A percentile compares a stretch with the other conserved stretches of the same genome.
Conservation (phyloP, 2,888 invertebrate species). For the Tinea pellionella region DNA sequence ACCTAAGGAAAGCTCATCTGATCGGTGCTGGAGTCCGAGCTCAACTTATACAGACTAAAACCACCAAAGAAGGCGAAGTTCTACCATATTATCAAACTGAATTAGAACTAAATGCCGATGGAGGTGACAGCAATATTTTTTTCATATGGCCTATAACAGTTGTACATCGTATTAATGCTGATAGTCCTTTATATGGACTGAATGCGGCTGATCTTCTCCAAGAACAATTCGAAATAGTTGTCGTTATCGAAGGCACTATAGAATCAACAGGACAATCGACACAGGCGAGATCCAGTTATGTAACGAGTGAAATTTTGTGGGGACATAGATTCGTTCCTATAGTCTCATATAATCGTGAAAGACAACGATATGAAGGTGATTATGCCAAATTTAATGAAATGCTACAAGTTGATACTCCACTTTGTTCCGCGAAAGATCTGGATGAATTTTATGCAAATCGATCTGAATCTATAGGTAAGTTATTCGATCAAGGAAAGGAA, state of each 20-base stretch:
- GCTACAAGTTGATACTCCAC: conserved; percentile 73
- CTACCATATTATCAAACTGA: conserved; percentile 77
- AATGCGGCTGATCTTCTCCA: conserved; percentile 76
- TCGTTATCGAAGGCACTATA: conserved; percentile 75
- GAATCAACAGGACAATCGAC: conserved; percentile 75
- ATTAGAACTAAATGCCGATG: conserved; percentile 70
- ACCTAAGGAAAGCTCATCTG: conserved; percentile 82
- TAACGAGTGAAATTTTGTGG: conserved; percentile 75
- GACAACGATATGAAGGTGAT: conserved; percentile 78
- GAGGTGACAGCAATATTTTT: conserved; percentile 77
- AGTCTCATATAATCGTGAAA: conserved; percentile 77
- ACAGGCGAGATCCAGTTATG: conserved; percentile 72
- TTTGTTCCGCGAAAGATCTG: conserved; percentile 66
- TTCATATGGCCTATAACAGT: conserved; percentile 87
- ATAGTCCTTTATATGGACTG: conserved; percentile 78
- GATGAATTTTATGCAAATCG: conserved; percentile 49
- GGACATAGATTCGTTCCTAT: conserved; percentile 75
- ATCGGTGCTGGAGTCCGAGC: conserved; percentile 81
- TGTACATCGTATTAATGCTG: conserved; percentile 77
- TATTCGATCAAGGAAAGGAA: neutral
- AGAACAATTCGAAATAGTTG: conserved; percentile 77
- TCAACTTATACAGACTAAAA: conserved; percentile 74
- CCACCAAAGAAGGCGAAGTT: conserved; percentile 80
- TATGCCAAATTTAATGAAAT: conserved; percentile 78
- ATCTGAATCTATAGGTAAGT: conserved; percentile 27